Evolutionary conservation across 2,797 vertebrate genomes (phyloP), one percentile per base, ranked within the genome.

Genomic region (Enteromius anoplus): DNA sequence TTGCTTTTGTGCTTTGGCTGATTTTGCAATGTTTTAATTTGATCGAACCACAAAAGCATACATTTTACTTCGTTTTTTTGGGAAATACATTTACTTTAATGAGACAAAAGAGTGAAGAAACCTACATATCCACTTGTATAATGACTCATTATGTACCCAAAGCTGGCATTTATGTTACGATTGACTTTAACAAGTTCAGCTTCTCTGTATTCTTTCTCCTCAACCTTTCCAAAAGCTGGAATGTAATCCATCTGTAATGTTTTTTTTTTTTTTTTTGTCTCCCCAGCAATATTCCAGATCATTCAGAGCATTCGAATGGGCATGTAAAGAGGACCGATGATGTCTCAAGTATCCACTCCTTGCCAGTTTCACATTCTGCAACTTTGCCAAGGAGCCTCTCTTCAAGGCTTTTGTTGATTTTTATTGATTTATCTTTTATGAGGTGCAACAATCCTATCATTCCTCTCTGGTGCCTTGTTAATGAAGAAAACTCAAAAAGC

Each of bases 221-320:
- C 62, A 62, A 1, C 14, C 45, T 75, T 68, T 85, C 65, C 55
- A 71, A 58, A 14, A 14, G 29, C 15, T 79, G 60, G 0, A 81
- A 21, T 80, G 21, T 79, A 7, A 21, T 4, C 55, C 26, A 40
- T 85, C 42, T 68, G 34, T 73, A 65, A 32, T 34, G 14, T 85
- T 12, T 17, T 14, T 29, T 3, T 75, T 1, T 19, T 32, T 26
- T 21, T 79, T 23, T 83, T 76, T 88, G 19, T 80, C 23, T 82
- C 87, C 58, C 84, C 88, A 95, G 94, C 94, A 72, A 95, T 95
- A 90, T 95, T 95, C 90, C 94, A 95, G 94, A 95, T 95, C 85
- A 95, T 95, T 87, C 94, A 95, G 92, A 95, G 94, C 86, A 95
- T 95, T 85, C 92, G 94, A 21, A 94, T 95, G 94, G 94, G 94